Base-by-base conservation (phyloP, 2,113 vertebrate species). In the Pao palembangensis region DNA sequence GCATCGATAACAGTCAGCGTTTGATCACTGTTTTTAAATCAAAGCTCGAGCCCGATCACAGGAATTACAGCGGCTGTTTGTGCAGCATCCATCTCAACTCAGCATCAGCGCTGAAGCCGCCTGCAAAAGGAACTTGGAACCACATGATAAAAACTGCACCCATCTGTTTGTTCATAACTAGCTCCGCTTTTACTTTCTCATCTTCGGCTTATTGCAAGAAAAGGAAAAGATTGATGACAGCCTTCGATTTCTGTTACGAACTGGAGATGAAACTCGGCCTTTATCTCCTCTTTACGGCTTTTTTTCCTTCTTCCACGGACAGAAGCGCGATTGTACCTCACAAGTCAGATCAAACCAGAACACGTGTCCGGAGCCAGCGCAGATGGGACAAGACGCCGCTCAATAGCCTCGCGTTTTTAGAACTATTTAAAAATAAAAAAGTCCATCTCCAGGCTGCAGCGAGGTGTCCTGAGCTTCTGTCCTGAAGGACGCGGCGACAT, bases 351-450 rank as follows among this genome's bases (percentile, higher is more conserved):
- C 76, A 83, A 79, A 87, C 60, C 79, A 71, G 57, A 81, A 64
- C 65, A 68, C 54, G 51, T 69, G 80, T 79, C 74, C 51, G 66
- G 76, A 80, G 67, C 71, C 58, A 43, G 58, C 21, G 20, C 66
- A 77, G 80, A 85, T 79, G 61, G 71, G 56, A 87, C 78, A 61
- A 87, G 80, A 87, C 75, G 75, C 64, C 78, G 75, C 78, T 81
- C 71, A 58, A 51, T 73, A 57, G 78, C 82, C 83, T 78, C 73
- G 80, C 63, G 16, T 61, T 81, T 64, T 77, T 64, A 81, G 69
- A 84, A 76, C 60, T 76, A 64, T 82, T 82, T 78, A 84, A 78
- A 87, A 87, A 84, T 72, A 64, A 64, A 75, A 73, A 78, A 47
- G 69, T 28, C 25, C 25, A 28, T 28, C 25, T 6, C 25, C 25